Evolutionary conservation across 2,797 vertebrate species (phyloP).

Genomic region (Scolopax rusticola): DNA sequence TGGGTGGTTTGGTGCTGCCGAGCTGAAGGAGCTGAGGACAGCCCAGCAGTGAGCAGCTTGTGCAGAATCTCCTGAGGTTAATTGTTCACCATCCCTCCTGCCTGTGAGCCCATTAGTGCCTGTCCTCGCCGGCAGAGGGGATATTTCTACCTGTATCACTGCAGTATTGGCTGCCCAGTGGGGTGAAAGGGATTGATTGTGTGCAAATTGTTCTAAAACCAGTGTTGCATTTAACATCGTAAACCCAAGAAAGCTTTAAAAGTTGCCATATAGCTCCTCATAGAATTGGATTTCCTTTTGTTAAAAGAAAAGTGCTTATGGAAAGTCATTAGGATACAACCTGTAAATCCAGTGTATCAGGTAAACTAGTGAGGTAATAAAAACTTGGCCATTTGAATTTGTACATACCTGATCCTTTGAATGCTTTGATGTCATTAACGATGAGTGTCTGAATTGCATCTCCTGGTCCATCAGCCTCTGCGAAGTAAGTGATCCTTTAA

Average conservation of each 20-base stretch:
- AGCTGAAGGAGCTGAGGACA: slow-evolving; percentile 61
- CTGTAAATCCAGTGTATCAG: neutral
- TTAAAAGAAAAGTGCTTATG: neutral
- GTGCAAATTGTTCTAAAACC: neutral
- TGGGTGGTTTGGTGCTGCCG: slow-evolving; percentile 25
- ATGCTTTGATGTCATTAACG: neutral
- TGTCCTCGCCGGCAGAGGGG: neutral
- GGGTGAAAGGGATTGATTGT: neutral
- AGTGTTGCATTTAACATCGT: neutral
- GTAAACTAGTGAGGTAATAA: neutral
- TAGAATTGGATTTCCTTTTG: neutral
- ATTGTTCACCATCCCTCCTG: slow-evolving; percentile 42
- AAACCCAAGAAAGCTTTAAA: neutral
- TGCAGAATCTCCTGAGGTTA: slow-evolving; percentile 70
- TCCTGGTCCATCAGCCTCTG: neutral
- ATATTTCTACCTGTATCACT: neutral
- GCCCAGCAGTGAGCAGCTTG: slow-evolving; percentile 71
- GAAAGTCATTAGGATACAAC: neutral
- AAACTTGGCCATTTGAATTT: neutral
- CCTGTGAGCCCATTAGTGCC: slow-evolving; percentile 53
- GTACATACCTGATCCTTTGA: neutral
- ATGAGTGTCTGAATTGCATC: neutral
- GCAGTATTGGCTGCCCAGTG: neutral
- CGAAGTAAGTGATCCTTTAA: neutral
- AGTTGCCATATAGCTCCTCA: neutral